Evolutionary conservation across 2,888 invertebrate genomes (phyloP).

Genomic region (Metellina segmentata): DNA sequence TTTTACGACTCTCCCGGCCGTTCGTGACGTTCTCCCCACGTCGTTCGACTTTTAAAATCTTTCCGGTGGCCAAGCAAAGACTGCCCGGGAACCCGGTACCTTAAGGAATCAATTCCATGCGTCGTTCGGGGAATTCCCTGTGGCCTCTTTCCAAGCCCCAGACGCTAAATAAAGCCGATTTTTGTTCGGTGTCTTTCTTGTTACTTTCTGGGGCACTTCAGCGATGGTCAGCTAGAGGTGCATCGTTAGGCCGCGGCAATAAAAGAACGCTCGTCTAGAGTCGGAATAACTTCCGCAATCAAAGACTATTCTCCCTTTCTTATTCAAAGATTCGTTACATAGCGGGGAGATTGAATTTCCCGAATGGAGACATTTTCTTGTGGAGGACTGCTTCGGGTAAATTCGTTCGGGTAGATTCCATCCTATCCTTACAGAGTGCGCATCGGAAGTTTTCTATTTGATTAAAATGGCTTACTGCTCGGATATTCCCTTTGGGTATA

Average conservation of each 20-base stretch:
- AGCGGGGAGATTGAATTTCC: neutral
- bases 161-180: constrained; percentile 35
- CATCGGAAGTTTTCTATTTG: neutral
- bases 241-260: constrained; percentile 3
- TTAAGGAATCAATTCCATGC: constrained; percentile 17
- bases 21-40: constrained; percentile 8
- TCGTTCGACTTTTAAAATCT: constrained; percentile 42
- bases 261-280: constrained; percentile 28
- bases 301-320: constrained; percentile 5
- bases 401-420: too few relatives aligned
- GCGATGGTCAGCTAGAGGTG: constrained; percentile 10
- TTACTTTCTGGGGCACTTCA: neutral
- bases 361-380: neutral
- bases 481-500: neutral
- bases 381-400: too few relatives aligned
- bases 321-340: constrained; percentile 34
- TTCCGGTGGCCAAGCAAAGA: neutral
- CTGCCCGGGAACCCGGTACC: constrained; percentile 22
- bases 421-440: too few relatives aligned
- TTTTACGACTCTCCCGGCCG: constrained; percentile 33
- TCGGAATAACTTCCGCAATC: neutral
- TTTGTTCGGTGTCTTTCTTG: neutral
- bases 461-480: neutral
- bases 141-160: constrained; percentile 2
- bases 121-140: constrained; percentile 6